These are phyloP conservation scores for Rhysida immarginata DNA, from an alignment of 1,140 invertebrate species.

Conservation along the genomic window DNA sequence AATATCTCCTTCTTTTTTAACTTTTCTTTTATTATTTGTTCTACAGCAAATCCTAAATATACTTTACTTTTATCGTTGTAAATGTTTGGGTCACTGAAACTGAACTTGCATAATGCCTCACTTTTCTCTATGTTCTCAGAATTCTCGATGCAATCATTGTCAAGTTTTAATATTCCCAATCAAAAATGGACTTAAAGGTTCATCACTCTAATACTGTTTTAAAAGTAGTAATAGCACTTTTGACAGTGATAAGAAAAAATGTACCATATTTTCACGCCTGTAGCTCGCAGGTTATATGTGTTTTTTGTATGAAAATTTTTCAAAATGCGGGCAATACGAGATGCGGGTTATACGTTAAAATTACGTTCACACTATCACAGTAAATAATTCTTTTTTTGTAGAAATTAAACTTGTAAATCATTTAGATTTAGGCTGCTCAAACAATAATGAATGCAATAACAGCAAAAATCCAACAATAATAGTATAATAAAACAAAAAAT, in stretches of 20 bases:
- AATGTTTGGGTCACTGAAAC: not conserved
- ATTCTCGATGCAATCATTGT: not conserved
- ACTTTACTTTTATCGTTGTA: not conserved
- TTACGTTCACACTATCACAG: too few species aligned
- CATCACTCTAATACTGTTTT: not conserved
- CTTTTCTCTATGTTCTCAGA: not conserved
- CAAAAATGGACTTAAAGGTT: not conserved
- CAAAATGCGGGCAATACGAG: too few species aligned
- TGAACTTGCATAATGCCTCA: not conserved
- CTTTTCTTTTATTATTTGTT: not conserved
- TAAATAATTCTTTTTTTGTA: too few species aligned
- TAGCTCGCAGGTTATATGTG: too few species aligned
- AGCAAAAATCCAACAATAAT: too few species aligned
- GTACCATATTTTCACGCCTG: too few species aligned
- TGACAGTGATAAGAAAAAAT: not conserved
- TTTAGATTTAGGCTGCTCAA: too few species aligned
- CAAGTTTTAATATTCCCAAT: not conserved
- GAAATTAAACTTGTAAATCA: too few species aligned
- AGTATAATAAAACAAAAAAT: too few species aligned
- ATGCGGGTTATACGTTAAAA: too few species aligned
- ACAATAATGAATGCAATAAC: too few species aligned
- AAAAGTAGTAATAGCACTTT: not conserved
- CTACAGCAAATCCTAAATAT: not conserved
- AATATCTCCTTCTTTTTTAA: not conserved
- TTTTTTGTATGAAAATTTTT: too few species aligned